Percentiles rank a stretch among this genome's conserved stretches.
phyloP scores from a whole-genome alignment of 1,140 invertebrate genomes.

The Macrocentrus cingulum region DNA sequence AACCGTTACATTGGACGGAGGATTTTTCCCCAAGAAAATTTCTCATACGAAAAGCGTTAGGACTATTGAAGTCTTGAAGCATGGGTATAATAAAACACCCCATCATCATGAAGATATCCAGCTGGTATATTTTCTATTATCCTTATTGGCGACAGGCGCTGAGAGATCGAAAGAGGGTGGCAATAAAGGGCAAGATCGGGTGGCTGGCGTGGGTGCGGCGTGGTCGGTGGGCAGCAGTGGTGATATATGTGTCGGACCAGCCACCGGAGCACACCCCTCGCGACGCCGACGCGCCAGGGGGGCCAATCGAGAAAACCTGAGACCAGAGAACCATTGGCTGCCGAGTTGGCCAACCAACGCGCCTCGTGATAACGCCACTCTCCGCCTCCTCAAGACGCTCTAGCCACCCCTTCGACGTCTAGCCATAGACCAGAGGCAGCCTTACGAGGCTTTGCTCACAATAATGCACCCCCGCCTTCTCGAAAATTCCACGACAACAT shows the following conservation, averaged over 20 bases:
- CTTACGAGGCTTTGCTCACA: no score
- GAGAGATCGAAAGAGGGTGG: conserved; percentile 27
- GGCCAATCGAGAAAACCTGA: conserved; percentile 53
- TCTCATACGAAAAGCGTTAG: no score
- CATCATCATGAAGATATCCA: conserved; percentile 11
- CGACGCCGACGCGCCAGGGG: conserved; percentile 25
- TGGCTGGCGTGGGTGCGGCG: conserved; percentile 21
- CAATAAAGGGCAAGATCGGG: conserved; percentile 21
- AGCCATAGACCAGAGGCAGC: neutral
- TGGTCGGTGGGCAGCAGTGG: conserved; percentile 37
- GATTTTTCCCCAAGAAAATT: no score
- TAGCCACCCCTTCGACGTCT: conserved; percentile 21
- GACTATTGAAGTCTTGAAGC: no score
- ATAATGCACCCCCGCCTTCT: no score
- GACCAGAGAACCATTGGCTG: conserved; percentile 54
- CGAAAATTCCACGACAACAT: no score
- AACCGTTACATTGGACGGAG: no score
- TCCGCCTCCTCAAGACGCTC: conserved; percentile 57
- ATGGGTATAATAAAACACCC: neutral
- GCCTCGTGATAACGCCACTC: conserved; percentile 53
- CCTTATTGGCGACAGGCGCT: conserved; percentile 26
- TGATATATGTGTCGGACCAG: conserved; percentile 26
- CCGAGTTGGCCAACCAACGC: conserved; percentile 49
- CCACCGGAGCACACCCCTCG: conserved; percentile 7
- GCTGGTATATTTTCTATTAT: conserved; percentile 32